These are phyloP conservation scores for Tachysurus fulvidraco DNA, from an alignment of 2,113 vertebrate species.

Conservation along the genomic window DNA sequence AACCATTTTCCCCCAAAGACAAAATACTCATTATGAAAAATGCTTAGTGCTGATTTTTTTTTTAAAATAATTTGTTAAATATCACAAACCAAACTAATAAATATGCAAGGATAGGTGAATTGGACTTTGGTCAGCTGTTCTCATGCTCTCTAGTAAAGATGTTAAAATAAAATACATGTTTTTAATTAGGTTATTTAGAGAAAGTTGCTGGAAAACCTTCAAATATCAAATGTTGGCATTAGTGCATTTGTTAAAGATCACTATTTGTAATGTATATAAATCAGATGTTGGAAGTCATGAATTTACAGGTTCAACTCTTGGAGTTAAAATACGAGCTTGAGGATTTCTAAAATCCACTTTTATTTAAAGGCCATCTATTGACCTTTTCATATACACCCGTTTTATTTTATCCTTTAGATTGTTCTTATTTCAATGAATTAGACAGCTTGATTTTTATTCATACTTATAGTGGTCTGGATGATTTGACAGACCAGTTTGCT, in stretches of 20 bases:
- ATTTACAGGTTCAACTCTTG: neutral
- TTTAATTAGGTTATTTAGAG: neutral
- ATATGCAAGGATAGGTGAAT: neutral
- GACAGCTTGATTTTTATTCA: neutral
- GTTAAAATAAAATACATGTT: neutral
- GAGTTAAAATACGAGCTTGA: neutral
- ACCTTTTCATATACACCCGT: neutral
- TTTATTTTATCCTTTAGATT: neutral
- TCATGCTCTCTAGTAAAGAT: neutral
- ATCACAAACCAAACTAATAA: neutral
- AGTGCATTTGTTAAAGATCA: neutral
- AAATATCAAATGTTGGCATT: no score
- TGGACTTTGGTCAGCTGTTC: neutral
- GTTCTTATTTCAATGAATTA: neutral
- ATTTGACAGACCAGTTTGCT: constrained; percentile 4
- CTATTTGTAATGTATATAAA: neutral
- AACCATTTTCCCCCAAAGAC: neutral
- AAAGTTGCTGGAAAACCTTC: neutral
- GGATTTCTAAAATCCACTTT: neutral
- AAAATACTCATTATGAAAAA: no score
- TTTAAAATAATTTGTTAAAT: neutral
- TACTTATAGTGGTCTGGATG: neutral
- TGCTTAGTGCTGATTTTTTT: neutral
- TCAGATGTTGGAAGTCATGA: neutral
- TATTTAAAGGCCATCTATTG: neutral